Base-by-base conservation (phyloP, 2,888 invertebrate genomes). In the Dolichopus griseipennis region DNA sequence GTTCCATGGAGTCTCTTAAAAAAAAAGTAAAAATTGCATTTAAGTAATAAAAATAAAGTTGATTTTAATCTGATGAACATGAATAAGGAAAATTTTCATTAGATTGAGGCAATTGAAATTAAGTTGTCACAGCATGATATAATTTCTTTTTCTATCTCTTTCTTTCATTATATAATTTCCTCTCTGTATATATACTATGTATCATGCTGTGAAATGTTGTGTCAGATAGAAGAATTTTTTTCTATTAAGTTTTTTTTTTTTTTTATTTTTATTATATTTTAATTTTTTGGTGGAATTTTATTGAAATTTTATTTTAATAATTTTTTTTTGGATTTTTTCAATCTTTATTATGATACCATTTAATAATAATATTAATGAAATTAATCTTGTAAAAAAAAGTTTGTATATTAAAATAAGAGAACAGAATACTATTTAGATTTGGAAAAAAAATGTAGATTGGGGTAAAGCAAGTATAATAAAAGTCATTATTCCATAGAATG, bases 61-160 rank as follows among this genome's bases (percentile, higher is more conserved):
- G 52, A 52, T 52, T 52, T 18, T 52, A 52, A 52, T 52, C 52
- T 52, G 6, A 18, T 27, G 52, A 12, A 12, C 52, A 18, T 52
- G 52, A 12, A 52, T 52, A 18, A 52, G 18, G 18, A n/a, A 52
- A 52, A 52, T 9, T 52, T 52, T 18, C 18, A 52, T 52, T 52
- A 52, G 52, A 52, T 52, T 52, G 18, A 15, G 52, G 52, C 52
- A 18, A 52, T 52, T 52, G 37, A n/a, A 64, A 64, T 64, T 33
- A 64, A 64, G 64, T 34, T 64, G 37, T 64, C 64, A 64, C 64
- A 64, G 64, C 64, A 34, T 64, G 64, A 37, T 64, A 64, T 52
- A 18, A 52, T 18, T 52, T 52, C 15, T 15, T 52, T 18, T 52
- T 52, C 15, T 52, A 6, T 18, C 18, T 41, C 9, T 41, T 15